phyloP scores from a whole-genome alignment of 2,888 invertebrate species.

The Electrophaes corylata region DNA sequence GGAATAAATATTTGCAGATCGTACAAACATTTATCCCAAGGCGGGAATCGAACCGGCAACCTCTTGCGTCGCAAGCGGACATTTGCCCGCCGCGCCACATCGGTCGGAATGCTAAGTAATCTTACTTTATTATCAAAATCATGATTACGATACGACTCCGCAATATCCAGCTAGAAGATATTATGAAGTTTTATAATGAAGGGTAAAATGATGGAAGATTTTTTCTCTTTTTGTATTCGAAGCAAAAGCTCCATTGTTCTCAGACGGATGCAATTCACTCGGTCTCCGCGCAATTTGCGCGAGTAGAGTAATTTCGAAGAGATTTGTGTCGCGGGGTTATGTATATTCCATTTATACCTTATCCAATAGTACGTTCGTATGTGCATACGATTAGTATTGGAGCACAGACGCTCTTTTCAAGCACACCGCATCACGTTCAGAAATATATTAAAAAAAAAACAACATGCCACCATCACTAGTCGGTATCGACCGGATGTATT shows the following conservation, averaged over 20 bases:
- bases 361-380: neutral
- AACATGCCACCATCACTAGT: too few species aligned
- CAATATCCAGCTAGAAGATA: conserved; percentile 40
- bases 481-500: too few species aligned
- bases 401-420: too few species aligned
- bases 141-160: conserved; percentile 8
- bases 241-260: conserved; percentile 79
- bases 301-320: conserved; percentile 78
- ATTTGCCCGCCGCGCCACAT: too few species aligned
- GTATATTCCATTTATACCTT: conserved; percentile 6
- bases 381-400: neutral
- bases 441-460: too few species aligned
- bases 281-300: conserved; percentile 78
- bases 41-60: too few species aligned
- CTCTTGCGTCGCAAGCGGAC: too few species aligned
- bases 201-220: conserved; percentile 69
- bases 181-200: conserved; percentile 60
- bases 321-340: conserved; percentile 60
- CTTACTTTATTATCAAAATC: conserved; percentile 7
- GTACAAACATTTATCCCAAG: too few species aligned
- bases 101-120: neutral
- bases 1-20: too few species aligned
- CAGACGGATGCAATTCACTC: conserved; percentile 81
- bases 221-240: conserved; percentile 66
- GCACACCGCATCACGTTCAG: too few species aligned